Evolutionary conservation across 2,797 vertebrate genomes (phyloP).

Genomic region (Eptatretus atami): DNA sequence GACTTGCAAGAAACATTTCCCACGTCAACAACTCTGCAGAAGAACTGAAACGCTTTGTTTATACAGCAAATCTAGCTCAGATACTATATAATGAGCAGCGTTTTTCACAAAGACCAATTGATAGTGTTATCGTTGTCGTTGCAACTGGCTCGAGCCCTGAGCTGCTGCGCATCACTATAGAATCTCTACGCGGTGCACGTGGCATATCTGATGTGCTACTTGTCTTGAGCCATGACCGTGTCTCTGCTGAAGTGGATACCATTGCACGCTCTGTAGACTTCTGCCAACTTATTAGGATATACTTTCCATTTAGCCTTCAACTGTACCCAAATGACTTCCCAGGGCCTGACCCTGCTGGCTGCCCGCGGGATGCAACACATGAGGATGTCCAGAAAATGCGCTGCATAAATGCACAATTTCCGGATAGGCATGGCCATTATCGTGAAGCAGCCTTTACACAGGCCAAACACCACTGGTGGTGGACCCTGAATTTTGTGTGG

Average conservation of each 20-base stretch:
- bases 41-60: too few relatives aligned
- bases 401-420: slow-evolving; percentile 24
- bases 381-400: slow-evolving; percentile 16
- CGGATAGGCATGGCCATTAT: slow-evolving; percentile 28
- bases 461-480: slow-evolving; percentile 39
- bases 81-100: too few relatives aligned
- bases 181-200: slow-evolving; percentile 17
- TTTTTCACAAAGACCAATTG: slow-evolving; percentile 10
- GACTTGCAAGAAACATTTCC: too few relatives aligned
- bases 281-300: slow-evolving; percentile 29
- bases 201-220: slow-evolving; percentile 19
- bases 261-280: slow-evolving; percentile 22
- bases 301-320: slow-evolving; percentile 30
- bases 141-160: slow-evolving; percentile 27
- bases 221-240: slow-evolving; percentile 28
- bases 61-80: too few relatives aligned
- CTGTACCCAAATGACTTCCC: slow-evolving; percentile 29
- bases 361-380: slow-evolving; percentile 18
- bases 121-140: slow-evolving; percentile 21
- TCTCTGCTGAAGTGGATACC: slow-evolving; percentile 19
- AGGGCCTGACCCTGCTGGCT: slow-evolving; percentile 20
- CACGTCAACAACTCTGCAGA: too few relatives aligned
- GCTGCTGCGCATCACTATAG: slow-evolving; percentile 22
- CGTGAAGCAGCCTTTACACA: slow-evolving; percentile 25
- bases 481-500: slow-evolving; percentile 35